Conservation (phyloP, 2,797 vertebrate species). For the Myripristis jacobus region DNA sequence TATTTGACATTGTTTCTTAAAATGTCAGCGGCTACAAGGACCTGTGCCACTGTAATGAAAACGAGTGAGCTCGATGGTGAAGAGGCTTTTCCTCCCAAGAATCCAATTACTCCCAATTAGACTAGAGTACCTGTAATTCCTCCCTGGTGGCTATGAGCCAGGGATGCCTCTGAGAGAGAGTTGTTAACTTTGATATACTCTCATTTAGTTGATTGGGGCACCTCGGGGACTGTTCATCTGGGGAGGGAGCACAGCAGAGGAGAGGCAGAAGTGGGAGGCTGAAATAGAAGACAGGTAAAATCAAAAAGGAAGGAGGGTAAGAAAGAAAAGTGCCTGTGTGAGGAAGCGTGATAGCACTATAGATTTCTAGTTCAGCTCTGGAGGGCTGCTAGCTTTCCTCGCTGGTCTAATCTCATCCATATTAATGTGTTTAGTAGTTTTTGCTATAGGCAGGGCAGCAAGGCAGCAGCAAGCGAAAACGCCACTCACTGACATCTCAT, state of each 20-base stretch:
- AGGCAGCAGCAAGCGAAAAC: slow-evolving; percentile 12
- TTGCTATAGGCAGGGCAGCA: slow-evolving; percentile 14
- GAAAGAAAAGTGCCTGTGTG: slow-evolving; percentile 1
- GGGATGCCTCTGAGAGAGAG: slow-evolving; percentile 28
- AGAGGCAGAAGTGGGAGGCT: slow-evolving; percentile 4
- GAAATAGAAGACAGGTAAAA: background rate
- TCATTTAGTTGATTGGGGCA: slow-evolving; percentile 37
- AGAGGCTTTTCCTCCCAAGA: slow-evolving; percentile 41
- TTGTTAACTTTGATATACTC: slow-evolving; percentile 40
- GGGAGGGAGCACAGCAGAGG: slow-evolving; percentile 1
- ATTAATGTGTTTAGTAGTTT: slow-evolving; percentile 39
- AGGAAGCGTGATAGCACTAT: slow-evolving; percentile 19
- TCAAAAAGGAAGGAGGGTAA: background rate
- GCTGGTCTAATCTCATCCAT: slow-evolving; percentile 41
- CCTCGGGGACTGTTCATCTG: slow-evolving; percentile 18
- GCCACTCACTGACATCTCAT: slow-evolving; percentile 14
- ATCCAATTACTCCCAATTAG: slow-evolving; percentile 51
- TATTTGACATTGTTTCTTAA: slow-evolving; percentile 10
- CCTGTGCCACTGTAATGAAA: slow-evolving; percentile 45
- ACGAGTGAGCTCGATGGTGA: slow-evolving; percentile 39
- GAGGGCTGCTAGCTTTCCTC: slow-evolving; percentile 17
- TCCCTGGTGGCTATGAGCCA: slow-evolving; percentile 21
- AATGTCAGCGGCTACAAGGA: slow-evolving; percentile 21
- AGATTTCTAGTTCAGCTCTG: slow-evolving; percentile 24
- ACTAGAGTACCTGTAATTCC: slow-evolving; percentile 33